phyloP scores from a whole-genome alignment of 2,888 invertebrate species.

The Xylophagus ater region DNA sequence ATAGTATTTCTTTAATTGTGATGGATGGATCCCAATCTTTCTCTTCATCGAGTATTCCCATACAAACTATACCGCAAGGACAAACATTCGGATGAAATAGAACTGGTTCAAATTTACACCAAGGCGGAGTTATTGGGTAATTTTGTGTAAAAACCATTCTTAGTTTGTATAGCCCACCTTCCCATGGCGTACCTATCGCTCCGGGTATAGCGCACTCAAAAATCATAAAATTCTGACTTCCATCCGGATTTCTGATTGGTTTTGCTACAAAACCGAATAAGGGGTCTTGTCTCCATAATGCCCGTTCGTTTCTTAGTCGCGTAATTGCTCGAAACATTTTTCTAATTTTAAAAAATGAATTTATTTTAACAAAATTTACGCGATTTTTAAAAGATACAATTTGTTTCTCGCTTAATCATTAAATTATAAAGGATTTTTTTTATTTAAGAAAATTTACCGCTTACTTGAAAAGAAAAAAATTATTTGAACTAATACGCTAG shows the following conservation, averaged over 20 bases:
- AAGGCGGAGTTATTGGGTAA: conserved; percentile 96
- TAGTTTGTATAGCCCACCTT: conserved; percentile 90
- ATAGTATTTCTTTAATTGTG: conserved; percentile 93
- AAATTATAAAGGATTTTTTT: no score
- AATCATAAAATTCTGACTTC: conserved; percentile 90
- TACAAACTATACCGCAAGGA: conserved; percentile 67
- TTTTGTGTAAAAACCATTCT: conserved; percentile 99
- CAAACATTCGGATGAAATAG: conserved; percentile 98
- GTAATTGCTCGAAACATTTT: conserved; percentile 93
- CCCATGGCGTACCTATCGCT: conserved; percentile 95
- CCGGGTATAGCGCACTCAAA: conserved; percentile 99
- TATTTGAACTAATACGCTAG: no score
- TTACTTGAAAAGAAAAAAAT: background rate
- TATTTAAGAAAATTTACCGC: background rate
- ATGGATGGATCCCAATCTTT: conserved; percentile 99
- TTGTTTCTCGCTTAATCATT: no score
- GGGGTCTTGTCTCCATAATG: conserved; percentile 98
- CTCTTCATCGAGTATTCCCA: conserved; percentile 92
- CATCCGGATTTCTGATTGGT: conserved; percentile 91
- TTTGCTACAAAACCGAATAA: conserved; percentile 96
- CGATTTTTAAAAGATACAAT: background rate
- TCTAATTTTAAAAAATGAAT: background rate
- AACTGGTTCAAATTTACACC: conserved; percentile 99
- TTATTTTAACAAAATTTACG: background rate
- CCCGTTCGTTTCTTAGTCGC: conserved; percentile 93